Base-by-base conservation (phyloP, 2,797 vertebrate genomes). In the Fistularia commersonii region DNA sequence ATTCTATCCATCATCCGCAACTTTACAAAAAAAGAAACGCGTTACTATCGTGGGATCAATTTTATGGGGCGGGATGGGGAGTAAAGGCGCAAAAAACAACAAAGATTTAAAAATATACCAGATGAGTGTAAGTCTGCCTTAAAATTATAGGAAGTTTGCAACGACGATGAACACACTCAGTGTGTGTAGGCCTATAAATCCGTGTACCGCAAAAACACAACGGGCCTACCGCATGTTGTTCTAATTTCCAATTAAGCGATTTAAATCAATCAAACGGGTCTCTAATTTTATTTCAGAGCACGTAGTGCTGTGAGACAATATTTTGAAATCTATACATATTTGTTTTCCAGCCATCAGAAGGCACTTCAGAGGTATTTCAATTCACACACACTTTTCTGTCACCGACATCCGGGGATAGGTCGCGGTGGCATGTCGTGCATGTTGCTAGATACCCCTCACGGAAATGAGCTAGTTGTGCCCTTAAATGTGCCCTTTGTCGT, bases 301-400 rank as follows among this genome's bases (percentile, higher is more conserved):
- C 60, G 77, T 69, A 80, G 12, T 77, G 68, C 80, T 79, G 79
- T 82, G 76, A 82, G 79, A 82, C 87, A 91, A 91, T 88, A 82
- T 84, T 86, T 83, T 88, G 80, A 89, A 83, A 89, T 90, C 88
- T 90, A 84, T 23, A 23, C 23, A 23, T 23, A 23, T 23, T 52
- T 88, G 82, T 89, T 89, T 86, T 90, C 74, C 87, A 91, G 89
- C 89, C 86, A 90, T 91, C 90, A 90, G 85, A 90, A 89, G 90
- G 83, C 89, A 90, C 88, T 89, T 87, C 87, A 85, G 86, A 90
- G 89, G 89, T 90, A 91, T 89, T 90, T 87, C 87, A 82, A 85
- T 89, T 79, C 81, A 83, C 88, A 87, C 87, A 89, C 81, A 87
- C 86, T 83, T 90, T 87, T 91, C 88, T 87, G 81, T 86, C 82